Evolutionary conservation across 2,797 vertebrate genomes (phyloP), one percentile per base, ranked within the genome.

Genomic region (Chanos chanos): DNA sequence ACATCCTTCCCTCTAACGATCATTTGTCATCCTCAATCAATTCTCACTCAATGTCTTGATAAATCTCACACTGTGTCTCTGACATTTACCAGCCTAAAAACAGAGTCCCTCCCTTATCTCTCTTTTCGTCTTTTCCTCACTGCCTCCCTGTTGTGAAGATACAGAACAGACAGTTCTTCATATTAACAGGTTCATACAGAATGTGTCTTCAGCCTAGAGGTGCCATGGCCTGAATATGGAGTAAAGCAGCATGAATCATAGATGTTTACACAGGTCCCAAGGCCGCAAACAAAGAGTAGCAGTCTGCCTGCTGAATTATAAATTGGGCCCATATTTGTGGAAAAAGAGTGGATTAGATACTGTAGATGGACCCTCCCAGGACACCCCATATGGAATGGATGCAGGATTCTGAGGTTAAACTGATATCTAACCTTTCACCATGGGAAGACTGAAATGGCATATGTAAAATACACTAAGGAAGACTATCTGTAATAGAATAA

Each of bases 41-140:
- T 70, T 59, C 50, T 68, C 34, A 70, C 62, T 70, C 48, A 43
- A 19, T 39, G 39, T 57, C 31, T 49, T 55, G 49, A 72, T 70
- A 58, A 65, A 70, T 65, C 65, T 21, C 44, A 43, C 34, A 34
- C 25, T 47, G 54, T 54, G 34, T 22, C 13, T 15, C 56, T 55
- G 52, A 55, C 57, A 62, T 37, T 47, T 62, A 57, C 22, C 33
- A 67, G 47, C 56, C 36, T 55, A 61, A 64, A n/a, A n/a, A n/a
- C n/a, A n/a, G n/a, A n/a, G 64, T 41, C 36, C 57, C 53, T 31
- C 66, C 58, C 63, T 48, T 44, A 55, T 3, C 2, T 41, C 39
- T 55, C 9, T 12, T 9, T 31, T 40, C n/a, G 49, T 19, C 18
- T 40, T 43, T 43, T 3, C 5, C 4, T 3, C 16, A 16, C 27